Percentiles rank a stretch among this genome's conserved stretches.
These are phyloP conservation scores for Cervus canadensis DNA, from an alignment of 2,113 vertebrate genomes.

Conservation along the genomic window DNA sequence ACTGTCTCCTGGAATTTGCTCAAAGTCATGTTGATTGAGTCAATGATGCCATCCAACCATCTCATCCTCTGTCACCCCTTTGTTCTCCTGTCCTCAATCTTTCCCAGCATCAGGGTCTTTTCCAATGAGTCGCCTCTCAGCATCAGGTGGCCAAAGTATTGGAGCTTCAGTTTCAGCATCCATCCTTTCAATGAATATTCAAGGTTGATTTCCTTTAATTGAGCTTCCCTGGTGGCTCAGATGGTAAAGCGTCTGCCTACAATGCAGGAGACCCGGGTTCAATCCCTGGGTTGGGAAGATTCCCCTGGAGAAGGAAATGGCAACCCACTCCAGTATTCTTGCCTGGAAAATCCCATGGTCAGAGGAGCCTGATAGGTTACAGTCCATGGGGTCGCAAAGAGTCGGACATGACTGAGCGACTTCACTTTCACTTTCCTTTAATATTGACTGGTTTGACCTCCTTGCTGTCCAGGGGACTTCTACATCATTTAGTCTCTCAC, in stretches of 20 bases:
- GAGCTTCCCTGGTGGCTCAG: too few species aligned
- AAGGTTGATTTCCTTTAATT: neutral
- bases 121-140: neutral
- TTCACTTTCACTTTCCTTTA: neutral
- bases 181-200: neutral
- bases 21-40: neutral
- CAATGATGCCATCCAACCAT: neutral
- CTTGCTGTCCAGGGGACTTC: neutral
- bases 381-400: too few species aligned
- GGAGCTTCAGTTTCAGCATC: neutral
- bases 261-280: too few species aligned
- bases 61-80: neutral
- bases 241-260: too few species aligned
- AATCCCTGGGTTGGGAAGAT: too few species aligned
- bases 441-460: neutral
- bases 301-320: too few species aligned
- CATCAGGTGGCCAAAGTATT: neutral
- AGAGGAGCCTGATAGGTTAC: too few species aligned
- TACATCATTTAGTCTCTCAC: neutral
- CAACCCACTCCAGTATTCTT: too few species aligned
- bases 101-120: neutral
- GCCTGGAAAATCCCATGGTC: too few species aligned
- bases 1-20: neutral
- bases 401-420: too few species aligned
- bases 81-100: neutral